Evolutionary conservation across 2,888 invertebrate species (phyloP), one percentile per base, ranked within the genome.

Genomic region (Neuroscelio doddi): DNA sequence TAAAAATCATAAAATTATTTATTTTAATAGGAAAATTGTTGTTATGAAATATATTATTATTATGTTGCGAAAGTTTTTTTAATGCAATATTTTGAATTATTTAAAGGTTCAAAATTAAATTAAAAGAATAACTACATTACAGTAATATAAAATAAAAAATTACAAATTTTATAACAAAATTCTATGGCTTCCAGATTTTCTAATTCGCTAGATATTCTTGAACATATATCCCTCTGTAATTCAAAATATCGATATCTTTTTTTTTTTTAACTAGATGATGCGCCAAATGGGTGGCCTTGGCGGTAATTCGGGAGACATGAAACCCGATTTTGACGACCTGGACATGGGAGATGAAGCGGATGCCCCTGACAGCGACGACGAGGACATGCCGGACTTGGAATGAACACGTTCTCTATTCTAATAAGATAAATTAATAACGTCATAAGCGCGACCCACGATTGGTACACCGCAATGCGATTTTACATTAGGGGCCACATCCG

Each of bases 311-410:
- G 88, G 86, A 63, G 87, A 86, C 68, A 87, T 86, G 26, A 92
- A 91, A 86, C 91, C 91, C 52, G 89, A 88, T 70, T 91, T 94
- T 73, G 92, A 93, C 78, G 93, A 93, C 80, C 85, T 93, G 75
- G 91, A 91, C 72, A 88, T 85, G 44, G 88, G 87, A 49, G 89
- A 88, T 44, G 94, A 93, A 80, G 93, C 91, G 1, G 94, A 77
- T 3, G 73, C 39, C 32, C 59, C 69, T 9, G 81, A 82, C 56
- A 82, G 82, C 51, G 84, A 95, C 81, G 94, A 95, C 80, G 93
- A 92, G 79, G 91, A 91, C 74, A 86, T 93, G 85, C 92, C 92
- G 15, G 92, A 91, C 83, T 87, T 93, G 81, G 92, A 91, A 86
- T 59, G 56, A 64, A 62, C 17, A 24, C 26, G 4, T 24, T 7